Evolutionary conservation across 2,797 vertebrate genomes (phyloP).

Genomic region (Coreius guichenoti): DNA sequence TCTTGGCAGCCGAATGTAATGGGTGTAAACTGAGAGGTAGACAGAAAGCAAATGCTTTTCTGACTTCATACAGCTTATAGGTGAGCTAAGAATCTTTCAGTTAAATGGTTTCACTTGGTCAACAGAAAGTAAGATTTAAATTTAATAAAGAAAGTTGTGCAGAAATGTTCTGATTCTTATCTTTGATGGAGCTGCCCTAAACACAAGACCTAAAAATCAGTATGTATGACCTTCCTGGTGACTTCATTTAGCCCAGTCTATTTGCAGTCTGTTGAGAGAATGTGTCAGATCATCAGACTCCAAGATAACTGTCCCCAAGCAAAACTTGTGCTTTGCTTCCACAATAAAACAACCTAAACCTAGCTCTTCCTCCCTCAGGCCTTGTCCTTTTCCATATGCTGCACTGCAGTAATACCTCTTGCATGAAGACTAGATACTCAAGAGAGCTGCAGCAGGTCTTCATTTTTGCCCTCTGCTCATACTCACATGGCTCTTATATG

Average conservation of each 20-base stretch:
- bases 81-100: neutral
- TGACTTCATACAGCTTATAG: slow-evolving; percentile 9
- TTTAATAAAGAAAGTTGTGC: neutral
- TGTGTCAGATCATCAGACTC: neutral
- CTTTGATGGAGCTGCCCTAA: neutral
- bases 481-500: neutral
- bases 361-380: neutral
- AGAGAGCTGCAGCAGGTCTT: neutral
- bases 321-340: neutral
- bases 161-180: neutral
- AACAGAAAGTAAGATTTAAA: neutral
- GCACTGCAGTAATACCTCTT: neutral
- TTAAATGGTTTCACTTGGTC: neutral
- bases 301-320: neutral
- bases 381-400: neutral
- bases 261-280: neutral
- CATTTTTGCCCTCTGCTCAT: neutral
- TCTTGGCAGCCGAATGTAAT: neutral
- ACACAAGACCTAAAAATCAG: neutral
- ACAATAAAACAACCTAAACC: neutral
- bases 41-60: neutral
- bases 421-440: neutral
- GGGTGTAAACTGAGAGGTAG: neutral
- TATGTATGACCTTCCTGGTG: neutral
- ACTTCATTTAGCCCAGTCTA: slow-evolving; percentile 8